Base-by-base conservation (phyloP, 2,797 vertebrate species). In the Lophius americanus region DNA sequence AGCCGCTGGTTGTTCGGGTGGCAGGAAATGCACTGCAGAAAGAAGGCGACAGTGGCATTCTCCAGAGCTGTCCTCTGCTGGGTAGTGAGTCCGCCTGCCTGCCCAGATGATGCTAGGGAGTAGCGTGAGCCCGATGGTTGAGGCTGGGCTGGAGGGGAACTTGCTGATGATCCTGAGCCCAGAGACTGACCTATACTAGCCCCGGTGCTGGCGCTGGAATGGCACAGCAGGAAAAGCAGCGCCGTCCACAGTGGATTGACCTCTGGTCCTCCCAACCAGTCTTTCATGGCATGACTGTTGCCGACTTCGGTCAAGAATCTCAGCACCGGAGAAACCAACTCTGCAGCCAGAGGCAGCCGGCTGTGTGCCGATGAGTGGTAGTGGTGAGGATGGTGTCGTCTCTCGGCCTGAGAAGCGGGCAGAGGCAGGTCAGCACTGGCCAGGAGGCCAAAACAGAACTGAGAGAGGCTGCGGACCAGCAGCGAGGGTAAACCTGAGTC, bases 1-100 rank as follows among this genome's bases (percentile, higher is more conserved):
- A 99, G 94, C 60, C 96, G 95, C 92, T 99, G 98, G 90, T 99
- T 99, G 93, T 95, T 96, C 44, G 98, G 98, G 89, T 99, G 98
- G 79, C 98, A 99, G 79, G 97, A 99, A 85, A 99, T 99, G 60
- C 98, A 99, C 77, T 99, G 98, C 5, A 99, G 91, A 76, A 99
- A 99, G 87, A 99, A 99, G 47, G 98, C 98, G 76, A 99, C 98
- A 0, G 98, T 96, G 67, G 97, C 95, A 63, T 99, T 99, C 91
- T 99, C 98, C 82, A 99, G 93, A 51, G 97, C 96, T 0, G 97
- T 99, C 68, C 98, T 94, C 86, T 99, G 98, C 77, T 98, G 98
- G 33, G 98, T 98, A 68, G 95, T 99, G 75, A 99, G 84, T 14
- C 96, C 95, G 51, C 92, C 88, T 12, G 93, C 72, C 60, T 93